Evolutionary conservation across 1,140 invertebrate species (phyloP).

Genomic region (Lineus longissimus): DNA sequence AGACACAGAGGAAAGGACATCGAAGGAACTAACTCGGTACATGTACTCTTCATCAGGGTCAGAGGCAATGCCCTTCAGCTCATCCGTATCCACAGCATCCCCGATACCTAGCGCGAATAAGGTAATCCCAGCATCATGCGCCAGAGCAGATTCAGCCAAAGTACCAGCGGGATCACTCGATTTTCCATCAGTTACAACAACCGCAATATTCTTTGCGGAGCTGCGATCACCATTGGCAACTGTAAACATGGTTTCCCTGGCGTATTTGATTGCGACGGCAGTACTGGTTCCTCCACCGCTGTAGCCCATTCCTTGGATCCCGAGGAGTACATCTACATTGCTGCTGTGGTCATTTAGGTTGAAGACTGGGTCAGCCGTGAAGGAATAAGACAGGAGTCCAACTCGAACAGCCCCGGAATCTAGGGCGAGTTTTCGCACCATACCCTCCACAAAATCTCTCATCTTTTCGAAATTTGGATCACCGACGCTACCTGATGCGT

Average conservation of each 20-base stretch:
- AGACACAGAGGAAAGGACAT: no score
- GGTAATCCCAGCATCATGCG: slow-evolving; percentile 22
- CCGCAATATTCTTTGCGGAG: slow-evolving; percentile 30
- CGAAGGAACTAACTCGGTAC: slow-evolving; percentile 25
- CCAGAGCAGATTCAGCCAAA: slow-evolving; percentile 26
- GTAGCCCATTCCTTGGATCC: slow-evolving; percentile 35
- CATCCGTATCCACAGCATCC: slow-evolving; percentile 8
- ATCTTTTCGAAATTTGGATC: slow-evolving; percentile 32
- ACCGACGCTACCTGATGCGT: slow-evolving; percentile 35
- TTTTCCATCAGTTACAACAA: slow-evolving; percentile 44
- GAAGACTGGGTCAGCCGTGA: slow-evolving; percentile 32
- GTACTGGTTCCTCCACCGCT: slow-evolving; percentile 44
- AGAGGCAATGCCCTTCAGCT: slow-evolving; percentile 32
- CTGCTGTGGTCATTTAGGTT: slow-evolving; percentile 37
- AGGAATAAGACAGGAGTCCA: slow-evolving; percentile 38
- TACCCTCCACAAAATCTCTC: slow-evolving; percentile 29
- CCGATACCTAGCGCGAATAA: slow-evolving; percentile 33
- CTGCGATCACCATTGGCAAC: slow-evolving; percentile 33
- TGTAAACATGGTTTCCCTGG: slow-evolving; percentile 37
- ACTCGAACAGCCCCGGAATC: slow-evolving; percentile 28
- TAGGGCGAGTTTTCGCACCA: slow-evolving; percentile 29
- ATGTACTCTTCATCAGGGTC: slow-evolving; percentile 20
- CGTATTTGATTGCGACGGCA: slow-evolving; percentile 32
- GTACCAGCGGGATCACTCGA: slow-evolving; percentile 35
- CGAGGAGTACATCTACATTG: slow-evolving; percentile 25